Base-by-base conservation (phyloP, 2,888 invertebrate genomes). In the Crioceris asparagi region DNA sequence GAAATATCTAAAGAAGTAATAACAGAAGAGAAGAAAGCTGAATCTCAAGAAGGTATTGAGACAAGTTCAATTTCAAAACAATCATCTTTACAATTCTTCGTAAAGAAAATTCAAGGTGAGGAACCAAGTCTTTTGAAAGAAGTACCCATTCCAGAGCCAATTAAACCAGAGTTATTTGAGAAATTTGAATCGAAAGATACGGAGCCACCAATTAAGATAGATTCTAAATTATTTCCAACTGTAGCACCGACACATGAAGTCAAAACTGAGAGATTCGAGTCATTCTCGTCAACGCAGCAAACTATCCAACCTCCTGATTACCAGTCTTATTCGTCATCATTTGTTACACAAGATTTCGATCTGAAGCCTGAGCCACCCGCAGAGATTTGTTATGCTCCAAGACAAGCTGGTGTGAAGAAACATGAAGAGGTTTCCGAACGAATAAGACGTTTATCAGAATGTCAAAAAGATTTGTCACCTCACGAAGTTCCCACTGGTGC, bases 291-390 rank as follows among this genome's bases (percentile, higher is more conserved):
- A 3, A 37, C 33, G 4, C 36, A 38, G 4, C 41, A 47, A 29
- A 40, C 32, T 19, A 17, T 40, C 16, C 14, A 30, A 23, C 36
- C 43, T n/a, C 40, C 42, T 31, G 46, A 46, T 35, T 46, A 38
- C 35, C 43, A 45, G 29, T 44, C 49, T 18, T 51, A 43, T 21
- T 48, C 50, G 11, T 50, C 46, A n/a, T 48, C 53, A 29, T n/a
- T n/a, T n/a, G 33, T 52, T 51, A 43, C 62, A 49, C 52, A 70
- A 53, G 67, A 70, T 39, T 66, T 77, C 32, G 68, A 70, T 52
- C 56, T 80, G 2, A 66, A 71, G 36, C 79, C 79, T 1, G 81
- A 78, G 49, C 75, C 79, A n/a, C 79, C 80, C 7, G 79, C 80
- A 21, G 76, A 79, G 62, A 75, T 79, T 31, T 74, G 75, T 25